Percentiles rank a stretch among this genome's conserved stretches.
Conservation (phyloP, 2,113 vertebrate species). For the Microtus ochrogaster region DNA sequence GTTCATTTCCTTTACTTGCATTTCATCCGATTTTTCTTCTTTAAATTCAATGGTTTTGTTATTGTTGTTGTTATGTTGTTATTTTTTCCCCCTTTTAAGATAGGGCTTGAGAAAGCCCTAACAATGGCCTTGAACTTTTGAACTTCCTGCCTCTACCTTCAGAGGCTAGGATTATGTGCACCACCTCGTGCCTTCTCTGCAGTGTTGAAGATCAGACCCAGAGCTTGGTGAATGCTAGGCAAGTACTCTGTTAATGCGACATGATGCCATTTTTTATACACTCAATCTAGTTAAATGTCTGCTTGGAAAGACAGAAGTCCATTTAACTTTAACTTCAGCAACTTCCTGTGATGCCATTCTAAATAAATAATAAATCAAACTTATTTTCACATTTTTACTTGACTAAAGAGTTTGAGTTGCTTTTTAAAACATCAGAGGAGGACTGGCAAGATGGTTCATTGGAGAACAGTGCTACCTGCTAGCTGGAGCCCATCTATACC, state of each 20-base stretch:
- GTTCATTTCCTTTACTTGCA: neutral
- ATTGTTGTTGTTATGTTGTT: neutral
- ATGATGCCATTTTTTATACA: neutral
- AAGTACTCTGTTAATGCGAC: neutral
- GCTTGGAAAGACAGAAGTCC: neutral
- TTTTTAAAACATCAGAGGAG: neutral
- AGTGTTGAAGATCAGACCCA: neutral
- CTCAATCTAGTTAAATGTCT: neutral
- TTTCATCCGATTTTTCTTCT: constrained; percentile 30
- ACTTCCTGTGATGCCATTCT: neutral
- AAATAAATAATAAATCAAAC: neutral
- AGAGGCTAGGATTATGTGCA: neutral
- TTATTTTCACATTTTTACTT: constrained; percentile 34
- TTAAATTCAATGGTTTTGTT: neutral
- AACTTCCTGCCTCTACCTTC: neutral
- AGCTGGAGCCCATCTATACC: neutral
- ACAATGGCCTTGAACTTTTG: neutral
- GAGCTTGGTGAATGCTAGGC: neutral
- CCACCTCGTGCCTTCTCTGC: too few species aligned
- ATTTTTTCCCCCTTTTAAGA: neutral
- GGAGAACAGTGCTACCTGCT: neutral
- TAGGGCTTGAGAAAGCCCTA: neutral
- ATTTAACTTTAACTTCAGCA: neutral
- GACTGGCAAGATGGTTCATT: neutral
- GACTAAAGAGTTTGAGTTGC: constrained; percentile 7